Conservation (phyloP, 2,888 invertebrate species). For the Drosophila rubida region DNA sequence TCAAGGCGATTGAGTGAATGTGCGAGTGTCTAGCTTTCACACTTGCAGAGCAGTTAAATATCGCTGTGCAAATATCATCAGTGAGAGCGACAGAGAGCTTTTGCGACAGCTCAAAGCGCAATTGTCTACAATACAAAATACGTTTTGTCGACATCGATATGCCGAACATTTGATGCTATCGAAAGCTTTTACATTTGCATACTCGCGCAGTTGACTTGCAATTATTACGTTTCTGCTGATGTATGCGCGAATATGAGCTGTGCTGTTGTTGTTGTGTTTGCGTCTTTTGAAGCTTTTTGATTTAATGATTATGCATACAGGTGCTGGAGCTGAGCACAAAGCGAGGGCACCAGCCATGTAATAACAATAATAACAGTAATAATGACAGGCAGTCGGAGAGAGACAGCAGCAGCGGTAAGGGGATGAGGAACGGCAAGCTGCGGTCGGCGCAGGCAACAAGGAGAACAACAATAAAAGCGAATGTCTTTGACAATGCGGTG, state of each 20-base stretch:
- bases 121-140: too few species aligned
- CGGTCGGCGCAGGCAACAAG: background rate
- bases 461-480: slow-evolving; percentile 11
- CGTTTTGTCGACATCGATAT: too few species aligned
- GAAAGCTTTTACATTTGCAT: too few species aligned
- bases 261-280: background rate
- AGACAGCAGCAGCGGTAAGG: background rate
- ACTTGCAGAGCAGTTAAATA: too few species aligned
- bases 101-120: too few species aligned
- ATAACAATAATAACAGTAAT: slow-evolving; percentile 41
- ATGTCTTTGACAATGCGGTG: slow-evolving; percentile 26
- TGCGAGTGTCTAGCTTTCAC: background rate
- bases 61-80: background rate
- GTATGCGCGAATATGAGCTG: background rate
- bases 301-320: slow-evolving; percentile 8
- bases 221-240: background rate
- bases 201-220: background rate
- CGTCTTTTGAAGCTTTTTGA: slow-evolving; percentile 6
- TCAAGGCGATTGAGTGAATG: background rate
- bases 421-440: background rate
- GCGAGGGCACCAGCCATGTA: slow-evolving; percentile 8
- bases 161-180: too few species aligned
- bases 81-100: too few species aligned
- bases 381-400: slow-evolving; percentile 1
- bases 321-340: background rate